These are phyloP conservation scores for Spilarctia lutea DNA, from an alignment of 2,888 invertebrate genomes.

Conservation along the genomic window DNA sequence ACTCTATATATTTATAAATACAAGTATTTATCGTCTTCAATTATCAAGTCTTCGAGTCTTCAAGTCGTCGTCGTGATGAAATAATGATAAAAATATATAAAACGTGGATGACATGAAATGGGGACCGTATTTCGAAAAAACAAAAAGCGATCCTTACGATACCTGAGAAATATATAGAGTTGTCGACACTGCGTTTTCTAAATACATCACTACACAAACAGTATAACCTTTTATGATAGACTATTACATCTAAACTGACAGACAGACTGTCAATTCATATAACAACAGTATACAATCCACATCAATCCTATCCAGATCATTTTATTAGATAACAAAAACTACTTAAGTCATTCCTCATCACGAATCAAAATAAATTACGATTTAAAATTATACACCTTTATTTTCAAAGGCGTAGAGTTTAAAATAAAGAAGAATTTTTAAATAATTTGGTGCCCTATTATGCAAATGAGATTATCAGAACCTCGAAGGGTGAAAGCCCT, in stretches of 20 bases:
- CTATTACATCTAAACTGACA: slow-evolving; percentile 5
- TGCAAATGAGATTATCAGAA: slow-evolving; percentile 54
- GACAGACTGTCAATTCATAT: slow-evolving; percentile 11
- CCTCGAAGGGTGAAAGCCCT: slow-evolving; percentile 41
- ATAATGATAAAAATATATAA: no score
- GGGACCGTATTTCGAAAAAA: no score
- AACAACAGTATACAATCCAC: slow-evolving; percentile 15
- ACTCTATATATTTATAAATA: no score
- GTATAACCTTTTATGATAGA: not conserved
- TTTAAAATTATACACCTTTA: slow-evolving; percentile 11
- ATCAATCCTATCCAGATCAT: slow-evolving; percentile 6
- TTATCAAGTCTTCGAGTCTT: no score
- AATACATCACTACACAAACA: no score
- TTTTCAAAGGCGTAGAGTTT: not conserved
- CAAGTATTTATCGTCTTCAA: no score
- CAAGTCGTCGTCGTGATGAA: no score
- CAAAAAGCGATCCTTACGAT: no score
- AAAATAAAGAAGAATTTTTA: slow-evolving; percentile 12
- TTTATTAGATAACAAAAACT: slow-evolving; percentile 10
- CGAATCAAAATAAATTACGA: slow-evolving; percentile 29
- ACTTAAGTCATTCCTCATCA: slow-evolving; percentile 39
- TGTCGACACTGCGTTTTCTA: no score
- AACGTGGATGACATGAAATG: no score
- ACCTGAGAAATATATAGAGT: no score
- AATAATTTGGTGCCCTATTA: slow-evolving; percentile 38